Evolutionary conservation across 2,888 invertebrate genomes (phyloP).

Genomic region (Osmoderma eremita): DNA sequence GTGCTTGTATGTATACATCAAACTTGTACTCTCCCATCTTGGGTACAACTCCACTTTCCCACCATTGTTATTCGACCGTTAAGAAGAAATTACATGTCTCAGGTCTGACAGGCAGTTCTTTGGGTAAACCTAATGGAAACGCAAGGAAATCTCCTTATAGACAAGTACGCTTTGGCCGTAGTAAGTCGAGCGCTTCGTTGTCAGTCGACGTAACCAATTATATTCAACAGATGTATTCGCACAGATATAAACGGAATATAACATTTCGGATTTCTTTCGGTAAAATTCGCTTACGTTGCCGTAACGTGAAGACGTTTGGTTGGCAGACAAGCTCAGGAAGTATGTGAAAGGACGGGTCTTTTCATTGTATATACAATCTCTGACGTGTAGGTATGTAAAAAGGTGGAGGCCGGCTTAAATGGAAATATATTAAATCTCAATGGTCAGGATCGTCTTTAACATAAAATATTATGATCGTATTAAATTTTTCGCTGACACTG

Average conservation of each 20-base stretch:
- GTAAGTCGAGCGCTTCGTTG: neutral
- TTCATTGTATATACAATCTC: neutral
- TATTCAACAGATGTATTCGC: constrained; percentile 1
- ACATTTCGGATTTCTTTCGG: constrained; percentile 8
- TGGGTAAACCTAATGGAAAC: constrained; percentile 8
- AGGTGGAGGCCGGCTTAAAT: constrained; percentile 1
- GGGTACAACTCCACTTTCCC: constrained; percentile 28
- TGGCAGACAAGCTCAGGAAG: constrained; percentile 3
- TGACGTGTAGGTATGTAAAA: constrained; percentile 17
- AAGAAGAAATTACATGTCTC: constrained; percentile 38
- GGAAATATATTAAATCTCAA: constrained; percentile 17
- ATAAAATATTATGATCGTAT: too few species aligned
- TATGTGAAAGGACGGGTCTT: neutral
- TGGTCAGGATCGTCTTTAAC: constrained; percentile 1
- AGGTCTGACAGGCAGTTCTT: constrained; percentile 1
- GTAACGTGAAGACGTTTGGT: constrained; percentile 7
- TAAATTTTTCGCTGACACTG: too few species aligned
- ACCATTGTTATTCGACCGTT: constrained; percentile 39
- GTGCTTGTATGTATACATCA: constrained; percentile 4
- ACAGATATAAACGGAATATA: neutral
- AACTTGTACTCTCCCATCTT: constrained; percentile 5
- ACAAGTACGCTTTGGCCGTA: neutral
- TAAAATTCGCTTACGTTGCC: constrained; percentile 2
- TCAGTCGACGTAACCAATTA: constrained; percentile 11
- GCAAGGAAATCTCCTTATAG: neutral